Evolutionary conservation across 2,888 invertebrate species (phyloP), one percentile per base, ranked within the genome.

Genomic region (Calameuta idolon): DNA sequence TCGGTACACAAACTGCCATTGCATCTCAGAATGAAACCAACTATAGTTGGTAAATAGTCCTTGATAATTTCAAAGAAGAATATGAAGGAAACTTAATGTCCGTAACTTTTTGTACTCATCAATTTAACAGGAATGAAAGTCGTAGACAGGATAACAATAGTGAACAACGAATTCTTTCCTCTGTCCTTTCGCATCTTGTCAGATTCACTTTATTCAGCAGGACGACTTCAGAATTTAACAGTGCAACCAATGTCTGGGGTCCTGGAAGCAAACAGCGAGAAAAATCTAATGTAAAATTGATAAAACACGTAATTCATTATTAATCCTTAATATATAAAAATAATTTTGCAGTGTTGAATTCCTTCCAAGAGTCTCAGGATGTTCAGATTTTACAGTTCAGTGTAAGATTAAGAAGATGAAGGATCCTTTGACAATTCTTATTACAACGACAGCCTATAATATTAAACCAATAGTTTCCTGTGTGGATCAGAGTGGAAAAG

Each of bases 11-110:
- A 95, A 86, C 92, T 93, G 33, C 92, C 93, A 34, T 93, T 94
- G 0, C 93, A 94, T 85, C 88, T 95, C 78, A 91, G 93, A 75
- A 93, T 96, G 86, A 93, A 93, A 81, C 93, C 95, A 79, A 94
- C 95, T 0, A 90, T 95, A 15, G 92, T 95, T 74, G 94, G 95
- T 84, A 92, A 77, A 34, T 15, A 12, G 9, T 23, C 30, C 1
- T 71, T 71, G 9, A 30, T 12, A 71, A 4, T 33, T 71, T 30
- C 31, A 31, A 34, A 12, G 68, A 76, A 76, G 69, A 55, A 15
- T 71, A 23, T 75, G 69, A 35, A 34, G 12, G 69, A 35, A 15
- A 30, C 69, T 55, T 23, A 30, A 31, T 40, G 2, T 12, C 34
- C 12, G 11, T 76, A 33, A 34, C 31, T 74, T 75, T 23, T 33